Percentiles rank a stretch among this genome's conserved stretches.
Conservation (phyloP, 1,140 invertebrate species). For the Galleria mellonella region DNA sequence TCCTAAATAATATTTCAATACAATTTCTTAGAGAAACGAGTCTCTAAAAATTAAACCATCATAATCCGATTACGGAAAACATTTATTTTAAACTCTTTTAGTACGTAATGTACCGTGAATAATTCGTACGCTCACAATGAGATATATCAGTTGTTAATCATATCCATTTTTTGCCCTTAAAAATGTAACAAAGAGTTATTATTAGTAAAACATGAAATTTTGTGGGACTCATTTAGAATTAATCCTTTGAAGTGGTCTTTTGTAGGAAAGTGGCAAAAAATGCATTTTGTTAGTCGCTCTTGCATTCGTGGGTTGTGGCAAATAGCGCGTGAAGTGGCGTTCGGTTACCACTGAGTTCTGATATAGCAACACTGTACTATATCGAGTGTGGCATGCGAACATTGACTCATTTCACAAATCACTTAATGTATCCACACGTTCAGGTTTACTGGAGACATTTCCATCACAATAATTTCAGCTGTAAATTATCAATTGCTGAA, state of each 20-base stretch:
- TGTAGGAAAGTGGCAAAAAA: not conserved
- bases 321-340: conserved; percentile 39
- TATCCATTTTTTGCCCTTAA: too few relatives aligned
- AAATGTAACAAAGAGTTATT: too few relatives aligned
- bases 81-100: conserved; percentile 28
- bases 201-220: too few relatives aligned
- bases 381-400: conserved; percentile 14
- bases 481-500: too few relatives aligned
- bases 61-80: conserved; percentile 32
- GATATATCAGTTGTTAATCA: too few relatives aligned
- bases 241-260: too few relatives aligned
- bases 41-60: conserved; percentile 1
- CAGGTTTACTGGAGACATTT: too few relatives aligned
- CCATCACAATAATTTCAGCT: too few relatives aligned
- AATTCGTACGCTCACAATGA: not conserved
- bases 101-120: conserved; percentile 23
- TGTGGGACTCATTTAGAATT: too few relatives aligned
- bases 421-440: not conserved
- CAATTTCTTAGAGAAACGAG: not conserved
- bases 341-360: conserved; percentile 19
- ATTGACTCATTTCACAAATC: conserved; percentile 20
- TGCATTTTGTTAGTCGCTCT: conserved; percentile 10
- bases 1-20: conserved; percentile 2
- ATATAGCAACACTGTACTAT: conserved; percentile 19
- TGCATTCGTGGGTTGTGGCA: conserved; percentile 17